These are phyloP conservation scores for Drosophila orena DNA, from an alignment of 1,140 invertebrate genomes.

Conservation along the genomic window DNA sequence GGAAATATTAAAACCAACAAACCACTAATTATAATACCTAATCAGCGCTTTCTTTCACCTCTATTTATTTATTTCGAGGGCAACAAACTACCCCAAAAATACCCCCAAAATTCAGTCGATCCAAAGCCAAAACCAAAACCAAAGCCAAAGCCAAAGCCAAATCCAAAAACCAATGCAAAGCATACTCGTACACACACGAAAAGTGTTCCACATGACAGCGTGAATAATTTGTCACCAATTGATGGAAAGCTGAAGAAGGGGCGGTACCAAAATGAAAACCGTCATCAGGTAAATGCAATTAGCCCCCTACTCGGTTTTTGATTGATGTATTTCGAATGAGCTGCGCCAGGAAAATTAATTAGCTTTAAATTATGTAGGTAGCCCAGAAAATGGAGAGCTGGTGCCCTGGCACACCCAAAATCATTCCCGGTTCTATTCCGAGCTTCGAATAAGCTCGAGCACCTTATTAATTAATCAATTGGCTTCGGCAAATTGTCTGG, in stretches of 20 bases:
- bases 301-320: constrained; percentile 37
- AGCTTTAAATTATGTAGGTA: constrained; percentile 58
- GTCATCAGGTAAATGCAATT: constrained; percentile 64
- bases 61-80: constrained; percentile 27
- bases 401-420: constrained; percentile 12
- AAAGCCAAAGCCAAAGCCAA: constrained; percentile 17
- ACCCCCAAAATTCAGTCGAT: neutral
- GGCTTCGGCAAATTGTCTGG: constrained; percentile 15
- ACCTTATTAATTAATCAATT: constrained; percentile 48
- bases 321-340: constrained; percentile 64
- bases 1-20: constrained; percentile 39
- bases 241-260: constrained; percentile 11
- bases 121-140: neutral
- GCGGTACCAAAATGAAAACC: constrained; percentile 48
- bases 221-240: constrained; percentile 61
- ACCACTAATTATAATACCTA: constrained; percentile 51
- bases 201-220: constrained; percentile 53
- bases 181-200: constrained; percentile 11
- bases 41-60: constrained; percentile 44
- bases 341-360: constrained; percentile 61
- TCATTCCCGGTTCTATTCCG: constrained; percentile 1
- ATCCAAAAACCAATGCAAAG: constrained; percentile 31
- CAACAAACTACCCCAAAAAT: constrained; percentile 7
- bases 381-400: constrained; percentile 6
- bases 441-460: constrained; percentile 8